Percentiles rank a stretch among this genome's conserved stretches.
Conservation (phyloP, 1,140 invertebrate genomes). For the Drosophila saltans region DNA sequence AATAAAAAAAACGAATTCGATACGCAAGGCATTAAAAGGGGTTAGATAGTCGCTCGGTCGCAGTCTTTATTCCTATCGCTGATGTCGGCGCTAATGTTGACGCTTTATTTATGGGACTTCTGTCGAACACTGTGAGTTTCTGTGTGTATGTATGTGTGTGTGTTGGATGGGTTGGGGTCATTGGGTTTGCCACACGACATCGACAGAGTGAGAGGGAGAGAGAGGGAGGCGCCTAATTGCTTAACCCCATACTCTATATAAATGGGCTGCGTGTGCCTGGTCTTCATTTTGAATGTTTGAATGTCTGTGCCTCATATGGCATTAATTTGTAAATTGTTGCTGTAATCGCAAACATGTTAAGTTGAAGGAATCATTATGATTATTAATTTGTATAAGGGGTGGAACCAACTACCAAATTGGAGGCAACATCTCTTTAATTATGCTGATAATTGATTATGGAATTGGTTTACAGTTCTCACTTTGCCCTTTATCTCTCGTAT, state of each 20-base stretch:
- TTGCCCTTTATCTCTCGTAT: no score
- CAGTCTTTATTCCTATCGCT: constrained; percentile 17
- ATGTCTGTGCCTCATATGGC: constrained; percentile 67
- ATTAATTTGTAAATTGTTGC: constrained; percentile 80
- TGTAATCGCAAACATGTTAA: constrained; percentile 70
- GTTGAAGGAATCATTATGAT: constrained; percentile 53
- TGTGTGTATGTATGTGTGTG: background rate
- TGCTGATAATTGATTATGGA: constrained; percentile 66
- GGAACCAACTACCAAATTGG: constrained; percentile 8
- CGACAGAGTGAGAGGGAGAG: background rate
- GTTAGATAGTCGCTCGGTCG: constrained; percentile 23
- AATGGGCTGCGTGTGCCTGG: background rate
- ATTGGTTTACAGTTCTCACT: constrained; percentile 9
- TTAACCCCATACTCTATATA: constrained; percentile 2
- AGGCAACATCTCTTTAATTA: constrained; percentile 58
- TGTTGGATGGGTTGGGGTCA: constrained; percentile 21
- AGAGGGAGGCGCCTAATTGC: constrained; percentile 65
- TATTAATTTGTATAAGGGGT: constrained; percentile 74
- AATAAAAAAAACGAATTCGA: background rate
- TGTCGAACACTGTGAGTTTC: constrained; percentile 5
- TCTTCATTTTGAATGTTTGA: no score
- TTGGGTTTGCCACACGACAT: constrained; percentile 35
- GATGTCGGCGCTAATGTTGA: constrained; percentile 55
- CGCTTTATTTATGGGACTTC: constrained; percentile 50
- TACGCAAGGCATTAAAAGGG: constrained; percentile 39